Evolutionary conservation across 2,113 vertebrate genomes (phyloP).

Genomic region (Lichenostomus cassidix): DNA sequence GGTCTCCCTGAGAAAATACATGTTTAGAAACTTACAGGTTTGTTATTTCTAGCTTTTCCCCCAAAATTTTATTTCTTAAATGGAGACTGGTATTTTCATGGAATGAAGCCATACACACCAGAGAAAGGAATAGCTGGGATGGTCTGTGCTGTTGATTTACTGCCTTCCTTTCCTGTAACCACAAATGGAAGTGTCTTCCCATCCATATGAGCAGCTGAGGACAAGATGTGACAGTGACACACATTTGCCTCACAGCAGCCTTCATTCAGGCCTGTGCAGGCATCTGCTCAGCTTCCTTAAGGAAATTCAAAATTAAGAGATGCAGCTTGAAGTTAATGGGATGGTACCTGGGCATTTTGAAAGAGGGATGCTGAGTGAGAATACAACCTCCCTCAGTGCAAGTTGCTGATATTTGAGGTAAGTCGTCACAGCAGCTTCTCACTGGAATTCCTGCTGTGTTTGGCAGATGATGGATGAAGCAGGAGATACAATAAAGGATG

Average conservation of each 20-base stretch:
- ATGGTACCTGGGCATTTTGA: not conserved
- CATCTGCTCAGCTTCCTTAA: not conserved
- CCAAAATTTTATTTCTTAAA: not conserved
- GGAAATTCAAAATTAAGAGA: not conserved
- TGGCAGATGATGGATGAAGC: not conserved
- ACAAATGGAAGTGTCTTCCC: not conserved
- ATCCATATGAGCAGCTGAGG: not conserved
- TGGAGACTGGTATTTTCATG: not conserved
- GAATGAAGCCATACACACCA: not conserved
- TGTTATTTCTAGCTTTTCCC: not conserved
- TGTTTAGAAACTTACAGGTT: not conserved
- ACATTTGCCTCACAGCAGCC: not conserved
- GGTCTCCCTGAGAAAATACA: not conserved
- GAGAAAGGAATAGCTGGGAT: not conserved
- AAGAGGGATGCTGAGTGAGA: not conserved
- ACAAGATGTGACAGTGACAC: not conserved
- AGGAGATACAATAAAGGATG: not conserved
- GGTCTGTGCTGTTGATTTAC: not conserved
- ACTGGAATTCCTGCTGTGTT: not conserved
- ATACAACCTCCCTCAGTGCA: not conserved
- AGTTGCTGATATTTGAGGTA: not conserved
- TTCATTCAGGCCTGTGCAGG: not conserved
- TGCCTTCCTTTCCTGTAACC: not conserved
- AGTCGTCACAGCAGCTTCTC: not conserved
- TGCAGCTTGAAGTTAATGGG: not conserved